These are phyloP conservation scores for Lasiurus borealis DNA, from an alignment of 2,113 vertebrate genomes.

Conservation along the genomic window DNA sequence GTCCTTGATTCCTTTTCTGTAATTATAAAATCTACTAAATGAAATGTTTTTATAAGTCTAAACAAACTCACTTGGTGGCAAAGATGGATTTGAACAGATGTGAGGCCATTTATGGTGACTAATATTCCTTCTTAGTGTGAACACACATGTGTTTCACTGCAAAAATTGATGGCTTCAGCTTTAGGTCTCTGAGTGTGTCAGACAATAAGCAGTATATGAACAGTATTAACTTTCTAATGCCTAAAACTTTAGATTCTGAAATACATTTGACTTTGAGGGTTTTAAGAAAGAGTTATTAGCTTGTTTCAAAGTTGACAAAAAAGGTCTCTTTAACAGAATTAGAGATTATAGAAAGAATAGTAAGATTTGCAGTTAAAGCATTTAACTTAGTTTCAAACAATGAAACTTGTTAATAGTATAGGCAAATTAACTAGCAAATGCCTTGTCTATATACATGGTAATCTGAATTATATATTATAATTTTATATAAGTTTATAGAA, in stretches of 20 bases:
- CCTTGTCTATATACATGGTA: background rate
- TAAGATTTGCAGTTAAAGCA: background rate
- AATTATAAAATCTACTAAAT: conserved; percentile 12
- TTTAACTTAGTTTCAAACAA: background rate
- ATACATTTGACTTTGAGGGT: background rate
- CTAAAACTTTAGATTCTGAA: conserved; percentile 33
- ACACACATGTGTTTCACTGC: background rate
- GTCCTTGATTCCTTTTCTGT: background rate
- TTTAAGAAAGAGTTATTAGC: background rate
- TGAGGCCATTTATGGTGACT: background rate
- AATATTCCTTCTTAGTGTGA: background rate
- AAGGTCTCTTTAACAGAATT: background rate
- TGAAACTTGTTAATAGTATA: background rate
- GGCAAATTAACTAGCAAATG: background rate
- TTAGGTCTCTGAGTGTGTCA: background rate
- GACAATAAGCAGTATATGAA: background rate
- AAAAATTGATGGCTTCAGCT: background rate
- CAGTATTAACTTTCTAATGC: background rate
- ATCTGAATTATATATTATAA: background rate
- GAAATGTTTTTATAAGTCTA: background rate
- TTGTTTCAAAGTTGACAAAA: background rate
- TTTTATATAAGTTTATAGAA: background rate
- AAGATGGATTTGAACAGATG: background rate
- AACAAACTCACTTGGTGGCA: background rate
- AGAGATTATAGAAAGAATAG: background rate